Base-by-base conservation (phyloP, 2,888 invertebrate genomes). In the Acholoe squamosa region DNA sequence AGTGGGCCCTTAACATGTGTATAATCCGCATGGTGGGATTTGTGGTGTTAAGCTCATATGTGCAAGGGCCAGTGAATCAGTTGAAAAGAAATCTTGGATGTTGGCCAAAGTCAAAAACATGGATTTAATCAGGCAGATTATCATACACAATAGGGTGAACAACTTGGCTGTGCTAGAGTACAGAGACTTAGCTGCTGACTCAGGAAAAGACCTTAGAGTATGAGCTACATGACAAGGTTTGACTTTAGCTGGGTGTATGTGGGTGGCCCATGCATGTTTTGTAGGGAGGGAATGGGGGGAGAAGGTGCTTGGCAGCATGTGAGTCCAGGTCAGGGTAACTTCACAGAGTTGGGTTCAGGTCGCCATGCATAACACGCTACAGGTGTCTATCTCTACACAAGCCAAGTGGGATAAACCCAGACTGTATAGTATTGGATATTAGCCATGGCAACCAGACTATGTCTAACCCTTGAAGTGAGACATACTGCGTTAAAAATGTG, bases 61-160 rank as follows among this genome's bases (percentile, higher is more conserved):
- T n/a, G 3, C 61, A 61, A 19, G 71, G 25, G 25, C 28, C 28
- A 22, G 7, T 14, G 25, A 71, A 1, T 16, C 71, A 14, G 3
- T 3, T 3, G 14, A 61, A 61, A 19, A 19, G 61, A 5, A 14
- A 25, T 71, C 71, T 28, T 71, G 71, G 71, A 71, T 25, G n/a
- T 14, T 28, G 31, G 71, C 71, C 71, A 71, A 71, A 28, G 71
- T 71, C 25, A 71, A 71, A n/a, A 71, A 71, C 71, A 71, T 71
- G 71, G 71, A 28, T 71, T 71, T 71, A 25, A 71, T 71, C 71
- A 28, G 28, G 71, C 28, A 71, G 71, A 71, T 71, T 71, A 28
- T 71, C 28, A 25, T 28, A 25, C 71, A 71, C 71, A 71, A 71
- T 71, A 28, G 28, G 43, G 28, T 25, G 28, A n/a, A 25, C 25